Evolutionary conservation across 2,113 vertebrate species (phyloP), one percentile per base, ranked within the genome.

Genomic region (Cynocephalus volans): DNA sequence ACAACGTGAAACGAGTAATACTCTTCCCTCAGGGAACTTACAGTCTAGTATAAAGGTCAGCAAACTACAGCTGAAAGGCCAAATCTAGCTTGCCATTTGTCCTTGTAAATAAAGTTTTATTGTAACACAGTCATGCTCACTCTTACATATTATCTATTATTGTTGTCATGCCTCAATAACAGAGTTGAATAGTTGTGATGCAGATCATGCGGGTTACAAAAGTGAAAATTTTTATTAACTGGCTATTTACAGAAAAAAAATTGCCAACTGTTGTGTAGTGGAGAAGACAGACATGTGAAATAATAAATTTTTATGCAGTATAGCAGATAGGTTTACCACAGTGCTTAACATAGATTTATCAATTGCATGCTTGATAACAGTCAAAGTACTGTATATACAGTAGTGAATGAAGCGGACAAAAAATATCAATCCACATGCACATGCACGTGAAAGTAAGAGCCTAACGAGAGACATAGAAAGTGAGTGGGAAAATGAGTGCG

Each of bases 221-320:
- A 87, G 13, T 4, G 36, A 93, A 95, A 95, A 11, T 86, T 64
- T 54, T 85, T 88, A 36, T 69, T 86, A 86, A 87, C 67, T 92
- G 31, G 4, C 2, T 33, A 67, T 75, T 58, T 58, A 52, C 8
- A 77, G 60, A 52, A 94, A 88, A 96, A 86, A 28, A 7, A 12
- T 94, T 87, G 13, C 33, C 48, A 58, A 8, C 7, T 48, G 50
- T 67, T 33, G 0, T 28, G 24, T 45, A 52, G 19, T 73, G 67
- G 28, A 82, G 18, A 86, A 62, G 41, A 41, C 10, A 67, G 60
- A 72, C 7, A 52, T 79, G 69, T 84, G 4, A 90, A 60, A 7
- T 52, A 65, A 86, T n/a, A 88, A 4, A 36, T 62, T 72, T 88
- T 41, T 67, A 56, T 86, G 28, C 4, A 31, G 4, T 70, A 5